Evolutionary conservation across 2,888 invertebrate genomes (phyloP), one percentile per base, ranked within the genome.

Genomic region (Drosophila atroscutellata): DNA sequence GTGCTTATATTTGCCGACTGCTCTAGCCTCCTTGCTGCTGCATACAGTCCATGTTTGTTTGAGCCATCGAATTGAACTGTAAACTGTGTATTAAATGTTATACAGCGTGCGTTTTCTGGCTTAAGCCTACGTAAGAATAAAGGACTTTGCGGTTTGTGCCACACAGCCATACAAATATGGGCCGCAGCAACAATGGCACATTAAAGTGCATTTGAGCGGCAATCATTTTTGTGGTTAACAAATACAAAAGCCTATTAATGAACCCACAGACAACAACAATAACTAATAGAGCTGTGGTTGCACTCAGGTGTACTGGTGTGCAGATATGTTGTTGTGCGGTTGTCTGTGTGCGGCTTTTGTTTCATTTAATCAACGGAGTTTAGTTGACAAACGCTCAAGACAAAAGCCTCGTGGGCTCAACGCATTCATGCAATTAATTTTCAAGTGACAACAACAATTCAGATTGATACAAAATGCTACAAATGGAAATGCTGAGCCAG

Each of bases 201-300:
- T 89, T 90, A 79, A 80, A 86, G 81, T 89, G 89, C 89, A 91
- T 89, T 89, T 89, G 78, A 89, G 85, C 87, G 79, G 83, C 89
- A 91, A 91, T 91, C 84, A 89, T 91, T 91, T 89, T 89, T 86
- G 88, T 65, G 89, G 89, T 87, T 82, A 81, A 84, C 83, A 89
- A 85, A 86, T 79, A 90, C 91, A 91, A 84, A 88, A 82, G 86
- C 86, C 81, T 82, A 88, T 86, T 87, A 86, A 86, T 85, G 85
- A 85, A 85, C 83, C 73, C 60, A 70, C 70, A 60, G 54, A 56
- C 67, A 63, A 55, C 67, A 60, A 77, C 67, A 62, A 64, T 66
- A 80, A 71, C 70, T 76, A 80, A 76, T 68, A 77, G 67, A 68
- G 49, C 45, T 80, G 75, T 68, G 80, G 77, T 72, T 77, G 51